A percentile compares a stretch with the other conserved stretches of the same genome.
Evolutionary conservation across 2,797 vertebrate genomes (phyloP).

Genomic region (Melanogrammus aeglefinus): DNA sequence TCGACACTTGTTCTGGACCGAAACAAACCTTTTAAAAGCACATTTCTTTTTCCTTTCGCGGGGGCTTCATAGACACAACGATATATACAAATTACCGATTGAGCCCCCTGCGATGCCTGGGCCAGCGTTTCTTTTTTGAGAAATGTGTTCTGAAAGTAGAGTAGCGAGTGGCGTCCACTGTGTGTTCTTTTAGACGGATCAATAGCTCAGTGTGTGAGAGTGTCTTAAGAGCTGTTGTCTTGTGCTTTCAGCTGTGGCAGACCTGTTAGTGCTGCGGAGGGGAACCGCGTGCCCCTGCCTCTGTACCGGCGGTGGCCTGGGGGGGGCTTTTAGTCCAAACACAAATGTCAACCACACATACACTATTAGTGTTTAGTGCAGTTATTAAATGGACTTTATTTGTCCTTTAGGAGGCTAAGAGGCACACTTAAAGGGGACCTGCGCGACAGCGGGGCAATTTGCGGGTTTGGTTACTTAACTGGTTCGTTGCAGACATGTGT

Average conservation of each 20-base stretch:
- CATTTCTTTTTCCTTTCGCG: neutral
- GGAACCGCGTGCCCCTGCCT: conserved; percentile 75
- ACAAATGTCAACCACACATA: conserved; percentile 85
- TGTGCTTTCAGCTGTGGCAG: conserved; percentile 83
- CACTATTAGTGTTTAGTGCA: conserved; percentile 83
- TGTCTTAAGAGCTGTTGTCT: conserved; percentile 90
- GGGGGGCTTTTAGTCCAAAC: conserved; percentile 81
- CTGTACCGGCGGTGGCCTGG: conserved; percentile 75
- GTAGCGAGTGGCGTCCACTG: conserved; percentile 76
- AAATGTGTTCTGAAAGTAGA: conserved; percentile 79
- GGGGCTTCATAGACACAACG: neutral
- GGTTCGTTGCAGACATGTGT: conserved; percentile 62
- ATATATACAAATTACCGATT: conserved; percentile 30
- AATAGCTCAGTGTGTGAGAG: conserved; percentile 87
- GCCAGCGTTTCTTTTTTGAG: conserved; percentile 26
- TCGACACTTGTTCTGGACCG: neutral
- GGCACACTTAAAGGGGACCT: conserved; percentile 77
- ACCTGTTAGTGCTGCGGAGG: conserved; percentile 86
- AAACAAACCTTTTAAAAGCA: neutral
- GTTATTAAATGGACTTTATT: conserved; percentile 87
- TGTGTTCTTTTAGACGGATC: conserved; percentile 86
- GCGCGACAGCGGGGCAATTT: conserved; percentile 80
- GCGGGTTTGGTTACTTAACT: conserved; percentile 77
- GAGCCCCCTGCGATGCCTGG: conserved; percentile 43
- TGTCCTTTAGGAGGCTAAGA: conserved; percentile 85